phyloP scores from a whole-genome alignment of 2,113 vertebrate species.

The Cisticola juncidis region DNA sequence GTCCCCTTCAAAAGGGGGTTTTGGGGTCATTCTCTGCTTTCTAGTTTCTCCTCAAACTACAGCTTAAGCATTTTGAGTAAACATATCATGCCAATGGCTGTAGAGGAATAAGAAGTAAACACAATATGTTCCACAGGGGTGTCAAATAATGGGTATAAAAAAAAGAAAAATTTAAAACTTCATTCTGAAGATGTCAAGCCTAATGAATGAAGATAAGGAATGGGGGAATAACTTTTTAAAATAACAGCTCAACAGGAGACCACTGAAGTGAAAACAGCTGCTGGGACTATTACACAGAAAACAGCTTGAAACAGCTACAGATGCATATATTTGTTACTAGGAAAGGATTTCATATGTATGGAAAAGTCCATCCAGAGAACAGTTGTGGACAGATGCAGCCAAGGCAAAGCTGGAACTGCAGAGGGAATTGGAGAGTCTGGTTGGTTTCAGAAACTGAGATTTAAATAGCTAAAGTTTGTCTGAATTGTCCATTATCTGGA shows the following conservation, averaged over 20 bases:
- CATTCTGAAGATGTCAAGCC: neutral
- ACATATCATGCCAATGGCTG: neutral
- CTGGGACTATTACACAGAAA: constrained; percentile 26
- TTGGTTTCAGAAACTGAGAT: constrained; percentile 40
- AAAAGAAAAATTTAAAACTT: neutral
- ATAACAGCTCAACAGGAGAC: neutral
- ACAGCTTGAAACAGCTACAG: constrained; percentile 24
- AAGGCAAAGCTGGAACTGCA: constrained; percentile 28
- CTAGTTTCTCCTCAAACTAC: neutral
- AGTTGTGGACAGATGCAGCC: constrained; percentile 13
- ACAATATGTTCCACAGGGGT: accelerated
- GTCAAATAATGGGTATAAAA: neutral
- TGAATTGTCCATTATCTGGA: constrained; percentile 52
- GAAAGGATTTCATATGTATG: neutral
- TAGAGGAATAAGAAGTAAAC: neutral
- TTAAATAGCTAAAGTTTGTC: constrained; percentile 56
- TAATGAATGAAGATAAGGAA: constrained; percentile 7
- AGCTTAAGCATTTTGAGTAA: neutral
- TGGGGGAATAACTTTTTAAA: neutral
- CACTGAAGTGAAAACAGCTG: constrained; percentile 24
- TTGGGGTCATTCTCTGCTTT: neutral
- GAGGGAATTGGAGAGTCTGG: neutral
- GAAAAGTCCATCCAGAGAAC: constrained; percentile 32
- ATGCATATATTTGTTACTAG: neutral
- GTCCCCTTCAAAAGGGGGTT: accelerated